phyloP scores from a whole-genome alignment of 1,140 invertebrate genomes.

The Rhyzopertha dominica region DNA sequence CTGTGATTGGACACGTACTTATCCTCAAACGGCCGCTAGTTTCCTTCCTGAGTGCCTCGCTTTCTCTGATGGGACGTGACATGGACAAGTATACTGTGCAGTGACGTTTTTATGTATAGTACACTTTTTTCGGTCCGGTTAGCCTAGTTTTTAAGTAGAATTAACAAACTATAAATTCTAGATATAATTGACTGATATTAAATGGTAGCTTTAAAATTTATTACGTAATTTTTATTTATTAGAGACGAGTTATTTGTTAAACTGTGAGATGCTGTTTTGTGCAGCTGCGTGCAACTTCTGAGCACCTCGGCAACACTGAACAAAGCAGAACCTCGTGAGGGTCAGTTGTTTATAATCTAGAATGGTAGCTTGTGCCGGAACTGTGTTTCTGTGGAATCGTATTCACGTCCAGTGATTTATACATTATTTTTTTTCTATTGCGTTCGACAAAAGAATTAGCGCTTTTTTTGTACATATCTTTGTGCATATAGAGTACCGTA shows the following conservation, averaged over 20 bases:
- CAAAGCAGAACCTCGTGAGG: too few species aligned
- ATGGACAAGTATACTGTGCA: slow-evolving; percentile 36
- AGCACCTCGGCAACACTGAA: too few species aligned
- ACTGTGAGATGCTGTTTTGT: too few species aligned
- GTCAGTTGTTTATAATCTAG: slow-evolving; percentile 29
- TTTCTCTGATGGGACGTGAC: slow-evolving; percentile 42
- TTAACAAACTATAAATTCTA: slow-evolving; percentile 33
- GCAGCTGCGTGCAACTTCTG: too few species aligned
- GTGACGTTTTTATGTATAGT: slow-evolving; percentile 23
- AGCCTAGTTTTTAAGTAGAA: slow-evolving; percentile 39
- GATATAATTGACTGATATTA: slow-evolving; percentile 35
- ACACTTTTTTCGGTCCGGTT: slow-evolving; percentile 37
- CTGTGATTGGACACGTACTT: slow-evolving; percentile 45
- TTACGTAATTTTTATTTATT: slow-evolving; percentile 13
- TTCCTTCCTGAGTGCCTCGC: slow-evolving; percentile 46
- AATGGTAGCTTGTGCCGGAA: slow-evolving; percentile 33
- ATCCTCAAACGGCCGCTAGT: slow-evolving; percentile 43
- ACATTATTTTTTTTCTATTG: slow-evolving; percentile 20
- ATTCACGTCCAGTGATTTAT: slow-evolving; percentile 42
- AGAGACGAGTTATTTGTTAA: background rate
- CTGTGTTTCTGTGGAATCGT: slow-evolving; percentile 34
- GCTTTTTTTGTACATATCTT: slow-evolving; percentile 45
- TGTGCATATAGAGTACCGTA: slow-evolving; percentile 46
- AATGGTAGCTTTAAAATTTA: slow-evolving; percentile 16
- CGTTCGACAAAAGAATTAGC: background rate